Percentiles rank a stretch among this genome's conserved stretches.
Evolutionary conservation across 2,113 vertebrate species (phyloP).

Genomic region (Nannobrachium achirus): DNA sequence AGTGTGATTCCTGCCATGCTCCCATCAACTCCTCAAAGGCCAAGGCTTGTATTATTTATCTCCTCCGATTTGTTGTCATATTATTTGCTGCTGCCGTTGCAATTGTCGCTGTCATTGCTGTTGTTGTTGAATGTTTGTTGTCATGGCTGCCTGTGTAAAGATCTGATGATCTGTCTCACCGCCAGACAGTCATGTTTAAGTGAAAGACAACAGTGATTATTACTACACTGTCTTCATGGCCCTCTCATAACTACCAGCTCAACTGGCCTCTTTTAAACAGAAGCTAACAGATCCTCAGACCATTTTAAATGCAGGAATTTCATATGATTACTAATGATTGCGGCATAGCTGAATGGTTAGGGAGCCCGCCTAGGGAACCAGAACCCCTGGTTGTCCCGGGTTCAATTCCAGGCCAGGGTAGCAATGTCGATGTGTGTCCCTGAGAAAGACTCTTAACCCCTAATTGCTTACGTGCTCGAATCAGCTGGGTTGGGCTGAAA

Average conservation of each 20-base stretch:
- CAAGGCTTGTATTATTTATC: constrained; percentile 59
- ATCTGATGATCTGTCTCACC: constrained; percentile 54
- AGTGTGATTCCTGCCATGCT: constrained; percentile 37
- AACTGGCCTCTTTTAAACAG: constrained; percentile 53
- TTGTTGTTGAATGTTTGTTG: constrained; percentile 52
- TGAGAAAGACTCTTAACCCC: too few relatives aligned
- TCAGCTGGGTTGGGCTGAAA: too few relatives aligned
- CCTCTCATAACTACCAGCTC: constrained; percentile 47
- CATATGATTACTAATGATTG: too few relatives aligned
- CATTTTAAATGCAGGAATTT: too few relatives aligned
- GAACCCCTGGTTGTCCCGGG: too few relatives aligned
- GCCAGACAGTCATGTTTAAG: constrained; percentile 58
- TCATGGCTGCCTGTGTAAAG: constrained; percentile 43
- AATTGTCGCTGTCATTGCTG: constrained; percentile 19
- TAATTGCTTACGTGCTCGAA: too few relatives aligned
- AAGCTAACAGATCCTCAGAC: constrained; percentile 1
- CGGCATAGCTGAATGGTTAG: too few relatives aligned
- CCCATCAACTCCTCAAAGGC: constrained; percentile 35
- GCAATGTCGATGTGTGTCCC: too few relatives aligned
- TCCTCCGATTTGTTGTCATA: constrained; percentile 43
- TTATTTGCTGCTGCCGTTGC: constrained; percentile 36
- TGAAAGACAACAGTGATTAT: constrained; percentile 57
- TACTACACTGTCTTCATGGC: constrained; percentile 41
- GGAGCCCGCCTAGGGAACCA: too few relatives aligned
- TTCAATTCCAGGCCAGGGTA: too few relatives aligned